Percentiles rank a stretch among this genome's conserved stretches.
Conservation (phyloP, 2,797 vertebrate genomes). For the Menidia menidia region DNA sequence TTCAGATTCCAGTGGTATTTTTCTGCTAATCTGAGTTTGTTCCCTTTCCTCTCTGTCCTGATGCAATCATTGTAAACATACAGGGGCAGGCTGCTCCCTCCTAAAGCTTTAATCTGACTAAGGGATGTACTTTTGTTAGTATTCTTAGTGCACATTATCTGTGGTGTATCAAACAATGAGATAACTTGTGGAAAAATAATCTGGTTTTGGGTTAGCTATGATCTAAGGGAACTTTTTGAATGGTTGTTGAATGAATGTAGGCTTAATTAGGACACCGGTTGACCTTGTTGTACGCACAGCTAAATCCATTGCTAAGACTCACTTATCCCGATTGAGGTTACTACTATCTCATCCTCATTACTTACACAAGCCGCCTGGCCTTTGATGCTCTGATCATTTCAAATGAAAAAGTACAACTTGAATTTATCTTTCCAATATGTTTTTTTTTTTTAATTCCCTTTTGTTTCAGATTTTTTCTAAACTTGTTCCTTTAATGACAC, state of each 20-base stretch:
- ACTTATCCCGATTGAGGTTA: slow-evolving; percentile 61
- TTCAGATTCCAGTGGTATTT: slow-evolving; percentile 31
- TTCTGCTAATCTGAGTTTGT: slow-evolving; percentile 46
- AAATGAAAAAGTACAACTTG: background rate
- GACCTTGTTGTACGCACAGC: slow-evolving; percentile 45
- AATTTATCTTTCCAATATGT: background rate
- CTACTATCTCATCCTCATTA: slow-evolving; percentile 50
- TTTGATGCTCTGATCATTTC: slow-evolving; percentile 27
- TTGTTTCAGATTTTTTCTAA: too few species aligned
- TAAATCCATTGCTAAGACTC: slow-evolving; percentile 67
- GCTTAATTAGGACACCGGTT: slow-evolving; percentile 43
- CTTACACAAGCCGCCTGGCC: slow-evolving; percentile 18
- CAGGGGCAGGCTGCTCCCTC: slow-evolving; percentile 15
- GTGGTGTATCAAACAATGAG: slow-evolving; percentile 3
- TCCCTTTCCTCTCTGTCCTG: slow-evolving; percentile 24
- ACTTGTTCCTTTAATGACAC: too few species aligned
- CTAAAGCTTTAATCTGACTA: slow-evolving; percentile 12
- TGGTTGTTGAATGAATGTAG: slow-evolving; percentile 22
- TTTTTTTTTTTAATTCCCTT: too few species aligned
- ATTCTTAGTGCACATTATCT: background rate
- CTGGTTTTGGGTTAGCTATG: background rate
- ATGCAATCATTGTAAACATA: slow-evolving; percentile 51
- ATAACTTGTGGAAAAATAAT: slow-evolving; percentile 2
- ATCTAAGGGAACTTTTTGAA: slow-evolving; percentile 37
- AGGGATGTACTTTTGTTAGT: slow-evolving; percentile 1